These are phyloP conservation scores for Patella vulgata DNA, from an alignment of 1,140 invertebrate species.

Conservation along the genomic window DNA sequence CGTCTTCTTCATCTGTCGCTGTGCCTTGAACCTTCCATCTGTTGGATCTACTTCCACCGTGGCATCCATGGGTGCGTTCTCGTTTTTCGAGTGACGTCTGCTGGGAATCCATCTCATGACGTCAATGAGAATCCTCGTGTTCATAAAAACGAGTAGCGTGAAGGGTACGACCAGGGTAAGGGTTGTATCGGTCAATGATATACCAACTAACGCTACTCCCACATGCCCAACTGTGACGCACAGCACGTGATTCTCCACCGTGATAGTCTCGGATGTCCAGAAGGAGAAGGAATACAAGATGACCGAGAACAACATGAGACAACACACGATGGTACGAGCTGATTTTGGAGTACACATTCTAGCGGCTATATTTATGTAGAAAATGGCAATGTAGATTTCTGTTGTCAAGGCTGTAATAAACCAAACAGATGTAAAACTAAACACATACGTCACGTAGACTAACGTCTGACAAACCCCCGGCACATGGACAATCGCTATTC, in stretches of 20 bases:
- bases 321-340: slow-evolving; percentile 31
- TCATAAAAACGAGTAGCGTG: background rate
- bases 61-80: too few species aligned
- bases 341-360: slow-evolving; percentile 17
- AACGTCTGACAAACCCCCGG: slow-evolving; percentile 57
- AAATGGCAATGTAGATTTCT: slow-evolving; percentile 62
- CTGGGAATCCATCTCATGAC: too few species aligned
- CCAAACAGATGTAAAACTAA: slow-evolving; percentile 64
- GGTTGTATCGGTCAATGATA: background rate
- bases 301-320: slow-evolving; percentile 34
- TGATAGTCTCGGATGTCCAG: slow-evolving; percentile 34
- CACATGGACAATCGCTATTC: slow-evolving; percentile 61
- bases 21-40: slow-evolving; percentile 64
- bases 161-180: background rate
- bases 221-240: too few species aligned
- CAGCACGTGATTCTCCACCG: too few species aligned
- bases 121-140: background rate
- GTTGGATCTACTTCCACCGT: background rate
- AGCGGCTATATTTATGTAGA: slow-evolving; percentile 52
- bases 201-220: too few species aligned
- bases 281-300: slow-evolving; percentile 49
- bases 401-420: slow-evolving; percentile 64
- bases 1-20: slow-evolving; percentile 82
- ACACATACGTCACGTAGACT: slow-evolving; percentile 59
- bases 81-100: too few species aligned